phyloP scores from a whole-genome alignment of 1,140 invertebrate species.

The Microplitis mediator region DNA sequence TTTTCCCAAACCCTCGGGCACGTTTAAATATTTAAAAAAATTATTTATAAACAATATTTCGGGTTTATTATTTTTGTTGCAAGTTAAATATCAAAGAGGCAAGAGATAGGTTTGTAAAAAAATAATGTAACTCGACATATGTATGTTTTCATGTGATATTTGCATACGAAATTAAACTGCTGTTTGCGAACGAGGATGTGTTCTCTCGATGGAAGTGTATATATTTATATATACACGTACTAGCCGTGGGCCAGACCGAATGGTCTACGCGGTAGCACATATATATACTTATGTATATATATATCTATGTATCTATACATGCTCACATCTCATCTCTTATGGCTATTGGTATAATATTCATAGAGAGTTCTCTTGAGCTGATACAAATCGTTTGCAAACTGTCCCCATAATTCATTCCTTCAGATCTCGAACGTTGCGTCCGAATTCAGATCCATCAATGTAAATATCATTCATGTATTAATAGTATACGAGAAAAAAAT shows the following conservation, averaged over 20 bases:
- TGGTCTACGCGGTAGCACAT: background rate
- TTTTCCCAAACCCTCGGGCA: too few species aligned
- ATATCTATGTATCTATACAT: background rate
- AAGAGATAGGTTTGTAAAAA: background rate
- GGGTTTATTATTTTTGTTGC: too few species aligned
- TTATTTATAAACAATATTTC: too few species aligned
- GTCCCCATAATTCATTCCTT: slow-evolving; percentile 7
- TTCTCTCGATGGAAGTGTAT: background rate
- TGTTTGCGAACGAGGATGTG: slow-evolving; percentile 16
- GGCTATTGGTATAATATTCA: too few species aligned
- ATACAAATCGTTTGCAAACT: slow-evolving; percentile 5
- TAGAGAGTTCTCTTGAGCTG: background rate
- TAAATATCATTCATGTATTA: background rate
- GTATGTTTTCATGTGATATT: slow-evolving; percentile 7
- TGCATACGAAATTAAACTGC: slow-evolving; percentile 19
- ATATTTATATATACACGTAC: background rate
- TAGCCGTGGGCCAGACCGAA: background rate
- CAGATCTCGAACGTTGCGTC: background rate
- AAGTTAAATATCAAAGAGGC: background rate
- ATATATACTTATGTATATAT: background rate
- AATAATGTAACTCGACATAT: slow-evolving; percentile 2
- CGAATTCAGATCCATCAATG: background rate
- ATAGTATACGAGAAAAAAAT: too few species aligned
- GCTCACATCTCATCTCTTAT: background rate
- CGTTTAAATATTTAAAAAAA: too few species aligned